Evolutionary conservation across 2,113 vertebrate species (phyloP).

Genomic region (Penelope pileata): DNA sequence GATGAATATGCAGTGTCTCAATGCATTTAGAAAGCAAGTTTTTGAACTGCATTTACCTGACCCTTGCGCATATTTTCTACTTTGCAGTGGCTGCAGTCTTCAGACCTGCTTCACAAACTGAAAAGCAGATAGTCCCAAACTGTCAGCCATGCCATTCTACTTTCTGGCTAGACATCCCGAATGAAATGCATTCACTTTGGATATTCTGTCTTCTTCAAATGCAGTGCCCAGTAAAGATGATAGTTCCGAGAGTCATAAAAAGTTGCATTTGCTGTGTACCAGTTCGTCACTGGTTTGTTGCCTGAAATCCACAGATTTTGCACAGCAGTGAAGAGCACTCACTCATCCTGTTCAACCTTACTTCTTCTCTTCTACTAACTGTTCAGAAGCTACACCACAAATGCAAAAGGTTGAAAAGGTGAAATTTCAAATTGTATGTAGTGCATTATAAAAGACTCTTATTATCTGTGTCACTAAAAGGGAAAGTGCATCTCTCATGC

Average conservation of each 20-base stretch:
- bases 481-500: not conserved
- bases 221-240: not conserved
- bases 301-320: not conserved
- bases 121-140: not conserved
- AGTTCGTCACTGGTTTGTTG: not conserved
- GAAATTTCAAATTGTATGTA: conserved; percentile 14
- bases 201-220: not conserved
- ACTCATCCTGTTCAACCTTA: not conserved
- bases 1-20: not conserved
- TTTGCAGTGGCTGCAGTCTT: not conserved
- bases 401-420: conserved; percentile 18
- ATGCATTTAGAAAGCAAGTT: not conserved
- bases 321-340: not conserved
- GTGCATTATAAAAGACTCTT: conserved; percentile 35
- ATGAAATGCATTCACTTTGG: not conserved
- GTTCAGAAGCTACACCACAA: not conserved
- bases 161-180: not conserved
- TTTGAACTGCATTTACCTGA: not conserved
- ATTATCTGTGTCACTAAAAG: conserved; percentile 48
- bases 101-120: not conserved
- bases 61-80: not conserved
- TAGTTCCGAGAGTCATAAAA: not conserved
- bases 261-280: not conserved
- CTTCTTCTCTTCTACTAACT: not conserved
- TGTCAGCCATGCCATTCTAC: fast-evolving